phyloP scores from a whole-genome alignment of 2,888 invertebrate species.

The Drosophila silvestris region DNA sequence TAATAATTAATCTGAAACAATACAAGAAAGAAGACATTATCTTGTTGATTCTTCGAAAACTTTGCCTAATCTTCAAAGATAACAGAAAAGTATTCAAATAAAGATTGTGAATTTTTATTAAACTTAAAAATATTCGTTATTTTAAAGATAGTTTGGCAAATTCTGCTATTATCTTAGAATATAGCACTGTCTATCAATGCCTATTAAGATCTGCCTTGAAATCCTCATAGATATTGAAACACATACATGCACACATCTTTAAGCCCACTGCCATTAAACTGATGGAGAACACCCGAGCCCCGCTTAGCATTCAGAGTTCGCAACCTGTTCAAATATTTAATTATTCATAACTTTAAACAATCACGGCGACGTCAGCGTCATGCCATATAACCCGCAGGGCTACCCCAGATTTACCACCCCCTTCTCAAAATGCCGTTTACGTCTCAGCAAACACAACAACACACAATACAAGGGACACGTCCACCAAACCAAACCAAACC shows the following conservation, averaged over 20 bases:
- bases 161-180: not conserved
- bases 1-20: not conserved
- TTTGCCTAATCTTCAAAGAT: not conserved
- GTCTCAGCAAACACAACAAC: constrained; percentile 69
- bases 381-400: constrained; percentile 57
- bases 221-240: not conserved
- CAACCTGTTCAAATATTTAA: constrained; percentile 84
- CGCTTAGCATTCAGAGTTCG: constrained; percentile 25
- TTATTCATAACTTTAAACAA: constrained; percentile 85
- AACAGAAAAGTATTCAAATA: not conserved
- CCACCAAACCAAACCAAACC: not conserved
- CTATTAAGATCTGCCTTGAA: not conserved
- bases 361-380: constrained; percentile 74
- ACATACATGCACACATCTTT: not conserved
- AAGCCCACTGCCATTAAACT: constrained; percentile 25
- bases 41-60: not conserved
- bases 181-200: not conserved
- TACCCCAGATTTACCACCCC: constrained; percentile 27
- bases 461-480: constrained; percentile 49
- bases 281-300: constrained; percentile 37
- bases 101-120: not conserved
- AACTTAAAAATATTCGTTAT: not conserved
- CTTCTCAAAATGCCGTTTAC: constrained; percentile 52
- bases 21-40: not conserved
- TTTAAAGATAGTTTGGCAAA: not conserved